phyloP scores from a whole-genome alignment of 2,113 vertebrate genomes.

The Agapornis roseicollis region DNA sequence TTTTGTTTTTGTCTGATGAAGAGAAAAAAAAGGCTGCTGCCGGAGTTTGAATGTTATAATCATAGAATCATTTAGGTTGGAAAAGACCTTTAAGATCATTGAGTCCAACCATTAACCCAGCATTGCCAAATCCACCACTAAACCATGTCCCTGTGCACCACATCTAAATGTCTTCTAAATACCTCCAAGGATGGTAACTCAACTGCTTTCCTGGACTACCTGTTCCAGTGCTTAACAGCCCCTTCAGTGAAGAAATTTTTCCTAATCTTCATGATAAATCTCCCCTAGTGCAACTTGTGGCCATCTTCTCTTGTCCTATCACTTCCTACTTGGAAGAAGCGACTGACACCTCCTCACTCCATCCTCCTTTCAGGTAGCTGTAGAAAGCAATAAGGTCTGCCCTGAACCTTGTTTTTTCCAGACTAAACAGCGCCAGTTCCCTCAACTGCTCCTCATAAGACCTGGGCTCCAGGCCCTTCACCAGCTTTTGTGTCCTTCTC shows the following conservation, averaged over 20 bases:
- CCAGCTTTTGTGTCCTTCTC: neutral
- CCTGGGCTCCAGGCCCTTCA: neutral
- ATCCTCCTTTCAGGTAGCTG: neutral
- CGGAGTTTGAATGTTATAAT: neutral
- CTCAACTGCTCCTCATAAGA: neutral
- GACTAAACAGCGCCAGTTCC: neutral
- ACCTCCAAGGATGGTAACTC: neutral
- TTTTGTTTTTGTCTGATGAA: constrained; percentile 3
- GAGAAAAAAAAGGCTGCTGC: constrained; percentile 31
- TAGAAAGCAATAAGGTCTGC: neutral
- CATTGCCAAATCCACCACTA: neutral
- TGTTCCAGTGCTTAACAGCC: neutral
- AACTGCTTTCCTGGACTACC: neutral
- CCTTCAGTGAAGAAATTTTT: neutral
- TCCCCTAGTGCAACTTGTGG: neutral
- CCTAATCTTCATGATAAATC: neutral
- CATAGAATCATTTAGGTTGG: neutral
- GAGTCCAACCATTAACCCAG: neutral
- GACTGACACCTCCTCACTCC: neutral
- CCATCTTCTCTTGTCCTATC: neutral
- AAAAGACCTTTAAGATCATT: neutral
- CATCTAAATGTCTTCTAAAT: neutral
- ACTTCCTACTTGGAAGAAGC: neutral
- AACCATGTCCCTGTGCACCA: neutral
- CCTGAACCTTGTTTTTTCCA: neutral